Percentiles rank a stretch among this genome's conserved stretches.
phyloP scores from a whole-genome alignment of 2,888 invertebrate genomes.

The Trichopria drosophilae region DNA sequence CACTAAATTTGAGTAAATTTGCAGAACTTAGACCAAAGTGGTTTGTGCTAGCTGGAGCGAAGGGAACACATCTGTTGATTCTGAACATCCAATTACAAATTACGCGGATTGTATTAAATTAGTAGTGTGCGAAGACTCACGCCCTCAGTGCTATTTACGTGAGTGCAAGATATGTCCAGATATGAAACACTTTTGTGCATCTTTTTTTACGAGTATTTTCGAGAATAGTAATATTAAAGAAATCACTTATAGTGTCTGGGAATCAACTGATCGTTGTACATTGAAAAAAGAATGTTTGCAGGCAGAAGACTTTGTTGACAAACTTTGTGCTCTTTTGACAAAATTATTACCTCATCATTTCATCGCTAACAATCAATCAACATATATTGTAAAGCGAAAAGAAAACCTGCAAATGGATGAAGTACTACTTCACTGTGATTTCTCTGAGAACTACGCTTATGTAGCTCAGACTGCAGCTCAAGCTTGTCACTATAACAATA shows the following conservation, averaged over 20 bases:
- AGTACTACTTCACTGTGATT: constrained; percentile 17
- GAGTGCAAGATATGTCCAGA: constrained; percentile 14
- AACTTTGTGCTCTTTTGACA: constrained; percentile 7
- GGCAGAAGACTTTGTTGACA: constrained; percentile 9
- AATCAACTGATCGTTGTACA: constrained; percentile 14
- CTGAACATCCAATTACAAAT: constrained; percentile 1
- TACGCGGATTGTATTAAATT: constrained; percentile 6
- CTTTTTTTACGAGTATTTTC: constrained; percentile 8
- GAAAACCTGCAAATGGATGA: constrained; percentile 8
- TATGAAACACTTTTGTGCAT: constrained; percentile 9
- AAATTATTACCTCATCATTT: constrained; percentile 15
- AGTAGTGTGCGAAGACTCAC: not conserved
- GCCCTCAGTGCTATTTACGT: constrained; percentile 6
- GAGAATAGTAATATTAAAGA: constrained; percentile 7
- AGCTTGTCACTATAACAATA: constrained; percentile 32
- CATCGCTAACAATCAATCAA: constrained; percentile 15
- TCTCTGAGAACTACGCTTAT: constrained; percentile 16
- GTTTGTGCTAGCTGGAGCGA: constrained; percentile 15
- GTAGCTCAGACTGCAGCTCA: constrained; percentile 28
- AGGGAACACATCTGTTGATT: constrained; percentile 9
- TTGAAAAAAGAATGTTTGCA: constrained; percentile 11
- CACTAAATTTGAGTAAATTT: too few species aligned
- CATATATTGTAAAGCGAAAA: constrained; percentile 5
- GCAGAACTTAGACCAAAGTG: constrained; percentile 12
- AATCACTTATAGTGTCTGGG: constrained; percentile 19